Conservation (phyloP, 2,888 invertebrate genomes). For the Coelopa pilipes region DNA sequence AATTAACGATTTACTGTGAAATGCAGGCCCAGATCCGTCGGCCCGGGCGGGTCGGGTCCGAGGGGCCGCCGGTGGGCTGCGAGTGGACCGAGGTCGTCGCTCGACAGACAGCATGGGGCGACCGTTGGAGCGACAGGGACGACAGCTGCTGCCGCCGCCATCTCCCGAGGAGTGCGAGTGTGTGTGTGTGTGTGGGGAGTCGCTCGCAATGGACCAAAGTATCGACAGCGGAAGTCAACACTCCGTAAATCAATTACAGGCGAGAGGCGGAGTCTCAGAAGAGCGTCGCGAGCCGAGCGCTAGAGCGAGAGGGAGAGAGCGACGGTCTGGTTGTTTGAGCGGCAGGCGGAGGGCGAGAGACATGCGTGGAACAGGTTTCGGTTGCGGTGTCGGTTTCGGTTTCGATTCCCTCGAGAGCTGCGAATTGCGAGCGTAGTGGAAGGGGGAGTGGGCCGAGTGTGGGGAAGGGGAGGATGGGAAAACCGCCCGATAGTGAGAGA, state of each 20-base stretch:
- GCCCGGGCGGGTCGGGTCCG: slow-evolving; percentile 26
- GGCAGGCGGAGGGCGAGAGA: neutral
- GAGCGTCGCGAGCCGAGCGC: neutral
- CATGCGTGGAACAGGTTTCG: slow-evolving; percentile 23
- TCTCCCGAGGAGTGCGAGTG: neutral
- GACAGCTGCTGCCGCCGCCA: neutral
- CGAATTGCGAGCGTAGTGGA: no score
- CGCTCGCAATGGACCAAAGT: slow-evolving; percentile 54
- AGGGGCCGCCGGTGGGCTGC: neutral
- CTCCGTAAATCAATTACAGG: slow-evolving; percentile 63
- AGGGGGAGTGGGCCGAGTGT: no score
- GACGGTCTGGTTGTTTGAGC: neutral
- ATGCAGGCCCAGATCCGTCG: slow-evolving; percentile 43
- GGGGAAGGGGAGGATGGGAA: no score
- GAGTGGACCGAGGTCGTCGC: slow-evolving; percentile 23
- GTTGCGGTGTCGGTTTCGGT: neutral
- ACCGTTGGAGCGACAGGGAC: neutral
- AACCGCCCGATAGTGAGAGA: no score
- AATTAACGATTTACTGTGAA: slow-evolving; percentile 59
- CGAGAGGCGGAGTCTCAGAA: slow-evolving; percentile 60
- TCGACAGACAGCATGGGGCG: neutral
- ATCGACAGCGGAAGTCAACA: slow-evolving; percentile 62
- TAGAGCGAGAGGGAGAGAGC: neutral
- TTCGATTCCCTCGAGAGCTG: no score
- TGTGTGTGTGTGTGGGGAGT: slow-evolving; percentile 9